phyloP scores from a whole-genome alignment of 2,797 vertebrate species.

The Muscicapa comitata region DNA sequence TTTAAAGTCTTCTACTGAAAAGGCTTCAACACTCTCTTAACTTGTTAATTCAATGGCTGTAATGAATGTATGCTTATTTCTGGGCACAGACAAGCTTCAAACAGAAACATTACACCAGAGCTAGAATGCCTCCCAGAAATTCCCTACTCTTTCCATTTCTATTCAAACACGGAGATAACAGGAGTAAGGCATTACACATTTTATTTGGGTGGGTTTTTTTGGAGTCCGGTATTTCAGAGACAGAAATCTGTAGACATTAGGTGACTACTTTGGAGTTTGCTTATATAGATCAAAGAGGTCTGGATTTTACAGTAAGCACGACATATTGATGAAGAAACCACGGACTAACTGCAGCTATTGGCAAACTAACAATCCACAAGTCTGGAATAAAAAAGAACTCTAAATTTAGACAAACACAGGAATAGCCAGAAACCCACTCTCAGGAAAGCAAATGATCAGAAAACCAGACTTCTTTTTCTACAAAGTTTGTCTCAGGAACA shows the following conservation, averaged over 20 bases:
- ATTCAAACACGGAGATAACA: background rate
- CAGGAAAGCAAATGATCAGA: background rate
- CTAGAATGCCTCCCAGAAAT: background rate
- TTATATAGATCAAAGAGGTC: background rate
- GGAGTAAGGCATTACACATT: background rate
- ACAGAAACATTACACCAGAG: background rate
- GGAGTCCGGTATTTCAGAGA: background rate
- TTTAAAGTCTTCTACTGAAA: background rate
- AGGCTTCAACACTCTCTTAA: background rate
- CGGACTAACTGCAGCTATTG: background rate
- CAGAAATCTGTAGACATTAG: background rate
- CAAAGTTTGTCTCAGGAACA: background rate
- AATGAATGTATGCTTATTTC: background rate
- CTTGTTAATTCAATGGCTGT: background rate
- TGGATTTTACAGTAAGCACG: background rate
- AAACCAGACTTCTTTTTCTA: background rate
- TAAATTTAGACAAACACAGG: background rate
- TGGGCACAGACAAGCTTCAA: background rate
- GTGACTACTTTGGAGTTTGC: background rate
- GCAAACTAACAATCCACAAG: background rate
- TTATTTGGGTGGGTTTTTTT: background rate
- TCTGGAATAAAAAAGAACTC: fast-evolving
- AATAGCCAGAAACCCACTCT: background rate
- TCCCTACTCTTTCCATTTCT: background rate
- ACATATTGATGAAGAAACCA: background rate